Evolutionary conservation across 2,113 vertebrate species (phyloP).

Genomic region (Oncorhynchus gorbuscha): DNA sequence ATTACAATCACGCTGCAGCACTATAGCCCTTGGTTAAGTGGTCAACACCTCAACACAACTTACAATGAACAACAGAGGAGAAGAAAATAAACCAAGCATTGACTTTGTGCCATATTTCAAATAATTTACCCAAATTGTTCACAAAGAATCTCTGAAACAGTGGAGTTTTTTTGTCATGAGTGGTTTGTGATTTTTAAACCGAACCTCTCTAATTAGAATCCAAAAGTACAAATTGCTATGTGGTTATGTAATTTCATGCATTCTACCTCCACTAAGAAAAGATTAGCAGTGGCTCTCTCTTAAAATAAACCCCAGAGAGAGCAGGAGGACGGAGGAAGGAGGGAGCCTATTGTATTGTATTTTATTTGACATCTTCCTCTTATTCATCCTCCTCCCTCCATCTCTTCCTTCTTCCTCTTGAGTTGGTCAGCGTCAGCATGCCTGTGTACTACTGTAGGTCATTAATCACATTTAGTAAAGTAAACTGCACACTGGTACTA

Average conservation of each 20-base stretch:
- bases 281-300: conserved; percentile 3
- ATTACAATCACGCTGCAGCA: too few relatives aligned
- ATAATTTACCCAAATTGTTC: conserved; percentile 19
- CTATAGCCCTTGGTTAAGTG: too few relatives aligned
- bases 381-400: not conserved
- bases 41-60: too few relatives aligned
- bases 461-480: not conserved
- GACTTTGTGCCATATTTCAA: not conserved
- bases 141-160: not conserved
- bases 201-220: conserved; percentile 25
- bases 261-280: conserved; percentile 1
- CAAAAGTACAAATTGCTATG: conserved; percentile 11
- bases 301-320: not conserved
- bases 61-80: too few relatives aligned
- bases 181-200: conserved; percentile 7
- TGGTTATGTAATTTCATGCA: conserved; percentile 23
- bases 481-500: not conserved
- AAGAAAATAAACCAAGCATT: too few relatives aligned
- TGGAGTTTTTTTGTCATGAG: not conserved
- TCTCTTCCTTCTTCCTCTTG: not conserved
- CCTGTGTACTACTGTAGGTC: not conserved
- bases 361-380: not conserved
- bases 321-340: not conserved
- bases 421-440: not conserved
- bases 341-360: not conserved